Evolutionary conservation across 2,113 vertebrate species (phyloP).

Genomic region (Lycocorax pyrrhopterus): DNA sequence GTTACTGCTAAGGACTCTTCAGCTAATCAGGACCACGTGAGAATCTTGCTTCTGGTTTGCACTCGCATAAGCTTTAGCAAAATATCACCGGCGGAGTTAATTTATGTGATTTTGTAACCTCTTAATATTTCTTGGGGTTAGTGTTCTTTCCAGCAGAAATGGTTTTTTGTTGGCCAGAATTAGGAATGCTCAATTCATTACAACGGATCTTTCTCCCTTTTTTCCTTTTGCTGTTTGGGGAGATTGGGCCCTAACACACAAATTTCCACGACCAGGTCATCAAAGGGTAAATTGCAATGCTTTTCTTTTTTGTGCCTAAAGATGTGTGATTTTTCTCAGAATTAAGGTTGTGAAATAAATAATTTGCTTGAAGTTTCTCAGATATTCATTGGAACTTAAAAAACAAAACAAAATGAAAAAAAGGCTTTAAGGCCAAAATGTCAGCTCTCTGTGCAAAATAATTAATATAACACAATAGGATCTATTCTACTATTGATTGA

Average conservation of each 20-base stretch:
- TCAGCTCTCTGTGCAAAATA: constrained; percentile 68
- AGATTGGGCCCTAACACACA: background rate
- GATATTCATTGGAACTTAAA: constrained; percentile 64
- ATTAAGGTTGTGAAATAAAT: constrained; percentile 46
- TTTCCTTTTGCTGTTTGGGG: background rate
- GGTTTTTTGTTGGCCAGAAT: background rate
- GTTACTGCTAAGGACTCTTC: background rate
- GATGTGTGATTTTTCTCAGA: background rate
- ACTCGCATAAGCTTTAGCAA: background rate
- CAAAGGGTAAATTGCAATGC: background rate
- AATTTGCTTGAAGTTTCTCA: constrained; percentile 63
- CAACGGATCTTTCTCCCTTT: accelerated
- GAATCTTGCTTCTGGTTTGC: constrained; percentile 49
- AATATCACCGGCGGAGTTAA: background rate
- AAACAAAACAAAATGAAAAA: background rate
- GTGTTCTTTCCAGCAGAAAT: background rate
- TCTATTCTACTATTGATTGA: constrained; percentile 69
- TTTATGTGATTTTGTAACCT: constrained; percentile 60
- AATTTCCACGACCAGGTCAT: background rate
- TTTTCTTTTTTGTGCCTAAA: background rate
- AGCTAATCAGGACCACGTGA: constrained; percentile 48
- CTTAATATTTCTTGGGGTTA: constrained; percentile 32
- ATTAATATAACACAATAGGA: constrained; percentile 72
- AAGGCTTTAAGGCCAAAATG: constrained; percentile 61
- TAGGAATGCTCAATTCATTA: background rate